A percentile compares a stretch with the other conserved stretches of the same genome.
phyloP scores from a whole-genome alignment of 2,888 invertebrate genomes.

The Blastobasis adustella region DNA sequence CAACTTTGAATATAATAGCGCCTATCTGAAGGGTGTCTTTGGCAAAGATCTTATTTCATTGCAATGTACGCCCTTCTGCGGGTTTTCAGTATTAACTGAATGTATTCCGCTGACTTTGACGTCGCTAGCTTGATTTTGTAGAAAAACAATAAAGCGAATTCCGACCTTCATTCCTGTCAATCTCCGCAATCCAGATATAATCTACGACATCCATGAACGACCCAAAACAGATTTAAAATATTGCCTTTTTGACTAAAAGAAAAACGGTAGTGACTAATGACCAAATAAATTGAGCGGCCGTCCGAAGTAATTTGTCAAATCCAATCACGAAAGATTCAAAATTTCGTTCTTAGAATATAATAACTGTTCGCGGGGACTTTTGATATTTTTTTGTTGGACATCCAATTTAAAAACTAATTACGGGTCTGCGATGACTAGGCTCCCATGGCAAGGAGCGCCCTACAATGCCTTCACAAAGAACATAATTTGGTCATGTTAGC shows the following conservation, averaged over 20 bases:
- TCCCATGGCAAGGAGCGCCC: slow-evolving; percentile 55
- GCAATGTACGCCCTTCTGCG: slow-evolving; percentile 11
- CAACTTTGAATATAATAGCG: slow-evolving; percentile 49
- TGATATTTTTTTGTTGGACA: slow-evolving; percentile 53
- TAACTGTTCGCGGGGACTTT: slow-evolving; percentile 56
- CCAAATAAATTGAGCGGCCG: slow-evolving; percentile 45
- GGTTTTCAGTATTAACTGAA: no score
- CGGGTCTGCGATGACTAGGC: slow-evolving; percentile 59
- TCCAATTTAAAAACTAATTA: slow-evolving; percentile 74
- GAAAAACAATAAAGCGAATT: no score
- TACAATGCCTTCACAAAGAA: slow-evolving; percentile 54
- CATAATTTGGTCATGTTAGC: slow-evolving; percentile 66
- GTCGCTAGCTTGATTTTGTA: no score
- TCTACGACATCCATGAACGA: background rate
- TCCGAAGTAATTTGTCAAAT: slow-evolving; percentile 64
- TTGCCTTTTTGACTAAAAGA: slow-evolving; percentile 14
- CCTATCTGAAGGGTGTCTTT: slow-evolving; percentile 33
- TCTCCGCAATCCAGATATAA: background rate
- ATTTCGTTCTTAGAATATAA: slow-evolving; percentile 53
- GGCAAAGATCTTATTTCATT: slow-evolving; percentile 24
- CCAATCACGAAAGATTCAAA: slow-evolving; percentile 54
- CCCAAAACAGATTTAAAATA: slow-evolving; percentile 3
- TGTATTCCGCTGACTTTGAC: no score
- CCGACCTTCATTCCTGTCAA: no score
- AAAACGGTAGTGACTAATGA: slow-evolving; percentile 40